Evolutionary conservation across 2,113 vertebrate genomes (phyloP).

Genomic region (Baryphthengus martii): DNA sequence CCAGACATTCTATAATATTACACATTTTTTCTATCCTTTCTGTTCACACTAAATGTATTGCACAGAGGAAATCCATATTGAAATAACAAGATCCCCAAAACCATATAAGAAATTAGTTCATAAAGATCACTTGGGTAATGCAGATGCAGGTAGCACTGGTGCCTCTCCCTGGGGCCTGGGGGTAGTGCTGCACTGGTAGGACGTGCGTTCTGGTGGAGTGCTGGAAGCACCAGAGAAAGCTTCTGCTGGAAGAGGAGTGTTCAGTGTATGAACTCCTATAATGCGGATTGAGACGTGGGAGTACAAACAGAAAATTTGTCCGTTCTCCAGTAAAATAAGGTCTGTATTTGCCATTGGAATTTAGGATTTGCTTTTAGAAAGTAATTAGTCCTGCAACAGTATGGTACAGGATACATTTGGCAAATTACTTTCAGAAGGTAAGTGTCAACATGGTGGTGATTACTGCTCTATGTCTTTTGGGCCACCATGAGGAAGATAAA

Average conservation of each 20-base stretch:
- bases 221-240: neutral
- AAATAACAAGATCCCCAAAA: neutral
- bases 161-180: neutral
- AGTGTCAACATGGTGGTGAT: neutral
- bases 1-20: neutral
- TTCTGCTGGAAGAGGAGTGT: neutral
- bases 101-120: neutral
- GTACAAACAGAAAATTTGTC: rapidly evolving
- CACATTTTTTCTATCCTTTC: neutral
- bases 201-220: rapidly evolving
- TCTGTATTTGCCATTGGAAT: neutral
- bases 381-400: neutral
- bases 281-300: neutral
- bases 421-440: neutral
- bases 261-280: rapidly evolving
- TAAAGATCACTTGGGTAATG: neutral
- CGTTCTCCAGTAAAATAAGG: neutral
- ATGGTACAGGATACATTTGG: neutral
- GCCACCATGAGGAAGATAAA: neutral
- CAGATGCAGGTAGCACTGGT: neutral
- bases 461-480: neutral
- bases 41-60: neutral
- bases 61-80: neutral
- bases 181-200: neutral
- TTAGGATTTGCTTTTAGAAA: neutral